Conservation (phyloP, 2,113 vertebrate genomes). For the Hepsetus odoe region DNA sequence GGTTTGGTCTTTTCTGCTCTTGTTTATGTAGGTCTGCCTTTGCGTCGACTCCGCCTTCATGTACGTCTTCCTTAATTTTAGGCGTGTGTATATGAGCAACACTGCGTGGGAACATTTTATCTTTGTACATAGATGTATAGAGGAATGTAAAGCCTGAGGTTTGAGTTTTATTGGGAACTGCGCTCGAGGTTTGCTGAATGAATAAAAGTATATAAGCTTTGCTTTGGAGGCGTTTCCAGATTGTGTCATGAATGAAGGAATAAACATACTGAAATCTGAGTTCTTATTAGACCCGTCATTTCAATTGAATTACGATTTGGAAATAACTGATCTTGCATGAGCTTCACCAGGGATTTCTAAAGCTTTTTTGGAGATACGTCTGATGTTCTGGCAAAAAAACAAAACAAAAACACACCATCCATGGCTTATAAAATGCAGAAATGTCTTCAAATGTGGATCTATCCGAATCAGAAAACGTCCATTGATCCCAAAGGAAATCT, state of each 20-base stretch:
- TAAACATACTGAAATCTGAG: conserved; percentile 37
- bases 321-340: too few relatives aligned
- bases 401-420: too few relatives aligned
- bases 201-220: conserved; percentile 42
- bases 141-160: conserved; percentile 57
- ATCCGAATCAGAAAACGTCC: too few relatives aligned
- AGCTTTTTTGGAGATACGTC: too few relatives aligned
- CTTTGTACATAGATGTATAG: conserved; percentile 72
- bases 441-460: too few relatives aligned
- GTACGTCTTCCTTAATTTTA: conserved; percentile 44
- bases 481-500: too few relatives aligned
- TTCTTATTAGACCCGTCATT: too few relatives aligned
- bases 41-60: not conserved
- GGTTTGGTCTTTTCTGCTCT: conserved; percentile 7
- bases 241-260: not conserved
- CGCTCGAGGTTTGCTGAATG: not conserved
- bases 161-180: conserved; percentile 37
- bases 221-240: not conserved
- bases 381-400: too few relatives aligned
- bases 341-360: too few relatives aligned
- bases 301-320: too few relatives aligned
- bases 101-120: conserved; percentile 60
- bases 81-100: conserved; percentile 51
- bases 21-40: conserved; percentile 25
- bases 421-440: too few relatives aligned